phyloP scores from a whole-genome alignment of 2,888 invertebrate species.

The Lithophane ornitopus region DNA sequence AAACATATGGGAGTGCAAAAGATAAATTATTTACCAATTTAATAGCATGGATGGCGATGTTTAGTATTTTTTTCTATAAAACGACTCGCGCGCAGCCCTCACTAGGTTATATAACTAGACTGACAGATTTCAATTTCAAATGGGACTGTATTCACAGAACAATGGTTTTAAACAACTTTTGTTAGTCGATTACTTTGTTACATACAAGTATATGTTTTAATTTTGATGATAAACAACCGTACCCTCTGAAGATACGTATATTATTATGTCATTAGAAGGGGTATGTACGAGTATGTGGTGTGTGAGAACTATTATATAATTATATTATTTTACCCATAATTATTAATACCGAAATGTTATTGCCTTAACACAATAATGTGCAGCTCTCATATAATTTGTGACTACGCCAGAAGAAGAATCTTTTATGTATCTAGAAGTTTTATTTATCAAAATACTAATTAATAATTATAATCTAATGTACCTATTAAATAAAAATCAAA shows the following conservation, averaged over 20 bases:
- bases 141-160: conserved; percentile 19
- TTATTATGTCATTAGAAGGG: neutral
- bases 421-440: neutral
- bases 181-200: conserved; percentile 32
- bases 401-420: neutral
- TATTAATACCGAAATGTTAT: neutral
- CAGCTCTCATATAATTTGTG: neutral
- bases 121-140: neutral
- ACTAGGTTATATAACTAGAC: neutral
- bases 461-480: neutral
- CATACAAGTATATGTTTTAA: conserved; percentile 28
- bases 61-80: neutral
- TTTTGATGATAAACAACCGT: conserved; percentile 10
- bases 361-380: neutral
- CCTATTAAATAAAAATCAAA: neutral
- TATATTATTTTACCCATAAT: too few species aligned
- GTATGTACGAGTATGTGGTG: neutral
- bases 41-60: too few species aligned
- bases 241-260: too few species aligned
- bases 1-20: too few species aligned
- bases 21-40: neutral
- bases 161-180: conserved; percentile 47
- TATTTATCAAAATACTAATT: neutral
- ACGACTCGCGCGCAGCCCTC: neutral
- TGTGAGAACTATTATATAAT: conserved; percentile 6